Base-by-base conservation (phyloP, 2,888 invertebrate genomes). In the Corbicula japonica region DNA sequence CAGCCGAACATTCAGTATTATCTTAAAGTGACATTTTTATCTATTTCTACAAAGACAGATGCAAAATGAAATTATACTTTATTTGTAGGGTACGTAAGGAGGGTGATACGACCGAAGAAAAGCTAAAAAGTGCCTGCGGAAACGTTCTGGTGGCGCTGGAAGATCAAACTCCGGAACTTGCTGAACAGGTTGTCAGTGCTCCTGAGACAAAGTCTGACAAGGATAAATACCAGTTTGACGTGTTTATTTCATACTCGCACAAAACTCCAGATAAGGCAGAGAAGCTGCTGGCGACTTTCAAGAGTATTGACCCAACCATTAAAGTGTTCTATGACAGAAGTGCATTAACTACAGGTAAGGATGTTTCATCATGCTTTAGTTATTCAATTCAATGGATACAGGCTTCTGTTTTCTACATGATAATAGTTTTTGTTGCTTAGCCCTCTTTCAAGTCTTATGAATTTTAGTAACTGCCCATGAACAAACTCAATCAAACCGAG, bases 171-270 rank as follows among this genome's bases (percentile, higher is more conserved):
- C 61, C 52, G 4, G 69, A 63, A 1, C 12, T 15, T 2, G 48
- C 54, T 4, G 23, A 12, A 4, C 12, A 21, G 3, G 44, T 26
- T 5, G 23, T 35, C 12, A 54, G 56, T 26, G 32, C 52, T 1
- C 10, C 48, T 12, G 63, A 38, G 5, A 18, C 21, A n/a, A 28
- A 28, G 35, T 44, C 63, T 4, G 30, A 30, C 38, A 28, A 60
- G 2, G 66, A 54, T 26, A 74, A 76, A 54, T 80, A 56, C 30
- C 34, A 73, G 1, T 92, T 91, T 78, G 93, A 92, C 83, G 86
- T 93, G 12, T 92, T 92, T 80, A 88, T 93, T 10, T 93, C 93
- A 1, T 93, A 93, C 71, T 87, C 89, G 2, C 92, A 92, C 75
- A 86, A 84, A 56, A 85, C 87, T 60, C 79, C 88, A 4, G 66